phyloP scores from a whole-genome alignment of 2,113 vertebrate genomes.

The Pangasianodon hypophthalmus region DNA sequence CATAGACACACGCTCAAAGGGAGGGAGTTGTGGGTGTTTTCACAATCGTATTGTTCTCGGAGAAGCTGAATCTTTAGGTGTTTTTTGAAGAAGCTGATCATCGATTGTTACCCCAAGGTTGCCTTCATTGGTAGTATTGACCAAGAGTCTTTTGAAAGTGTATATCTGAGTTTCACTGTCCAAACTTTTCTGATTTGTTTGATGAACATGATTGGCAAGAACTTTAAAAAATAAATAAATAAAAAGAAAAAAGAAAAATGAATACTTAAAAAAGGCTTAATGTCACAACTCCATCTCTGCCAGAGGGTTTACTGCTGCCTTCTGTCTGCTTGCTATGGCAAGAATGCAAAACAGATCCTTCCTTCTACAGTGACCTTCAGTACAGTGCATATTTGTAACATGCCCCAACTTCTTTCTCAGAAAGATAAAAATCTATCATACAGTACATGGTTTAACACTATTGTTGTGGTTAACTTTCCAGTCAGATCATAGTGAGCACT shows the following conservation, averaged over 20 bases:
- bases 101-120: not conserved
- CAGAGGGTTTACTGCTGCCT: not conserved
- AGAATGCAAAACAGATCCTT: slow-evolving; percentile 7
- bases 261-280: not conserved
- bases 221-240: no score
- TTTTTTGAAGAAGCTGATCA: not conserved
- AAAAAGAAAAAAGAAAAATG: not conserved
- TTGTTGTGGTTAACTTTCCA: not conserved
- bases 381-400: slow-evolving; percentile 7
- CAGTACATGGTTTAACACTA: not conserved
- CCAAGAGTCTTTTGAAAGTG: not conserved
- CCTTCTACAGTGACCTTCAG: not conserved
- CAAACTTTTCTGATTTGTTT: not conserved
- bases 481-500: not conserved
- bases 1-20: not conserved
- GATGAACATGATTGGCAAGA: not conserved
- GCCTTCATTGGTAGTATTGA: not conserved
- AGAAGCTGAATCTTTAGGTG: not conserved
- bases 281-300: not conserved
- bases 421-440: not conserved
- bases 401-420: not conserved
- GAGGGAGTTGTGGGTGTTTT: not conserved
- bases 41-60: not conserved
- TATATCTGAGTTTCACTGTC: not conserved
- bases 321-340: not conserved